These are phyloP conservation scores for Microcebus tavaratra DNA, from an alignment of 2,113 vertebrate genomes.

Conservation along the genomic window DNA sequence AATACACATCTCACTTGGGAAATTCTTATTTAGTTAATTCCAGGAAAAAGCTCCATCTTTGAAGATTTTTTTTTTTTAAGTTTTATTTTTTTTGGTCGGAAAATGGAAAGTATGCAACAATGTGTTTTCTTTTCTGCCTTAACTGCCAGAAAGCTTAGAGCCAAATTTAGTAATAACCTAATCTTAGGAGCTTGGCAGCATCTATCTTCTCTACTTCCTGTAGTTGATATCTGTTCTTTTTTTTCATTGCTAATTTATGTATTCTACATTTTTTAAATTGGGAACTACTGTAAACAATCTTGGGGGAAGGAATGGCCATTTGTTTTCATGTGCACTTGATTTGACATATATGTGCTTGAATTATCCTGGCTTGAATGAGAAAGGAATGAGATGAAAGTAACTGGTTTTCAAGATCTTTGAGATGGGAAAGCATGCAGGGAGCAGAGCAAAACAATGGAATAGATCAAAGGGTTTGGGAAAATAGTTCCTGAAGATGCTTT, in stretches of 20 bases:
- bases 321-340: conserved; percentile 1
- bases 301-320: not conserved
- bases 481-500: not conserved
- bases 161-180: conserved; percentile 36
- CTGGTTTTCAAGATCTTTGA: not conserved
- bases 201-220: conserved; percentile 9
- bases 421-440: not conserved
- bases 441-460: not conserved
- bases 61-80: not conserved
- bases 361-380: not conserved
- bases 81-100: conserved; percentile 48
- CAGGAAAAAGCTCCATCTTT: conserved; percentile 37
- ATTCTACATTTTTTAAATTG: not conserved
- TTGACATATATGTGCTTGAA: not conserved
- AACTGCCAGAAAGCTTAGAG: conserved; percentile 30
- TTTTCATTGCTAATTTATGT: conserved; percentile 29
- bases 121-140: conserved; percentile 62
- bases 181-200: conserved; percentile 11
- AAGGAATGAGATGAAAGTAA: not conserved
- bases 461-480: not conserved
- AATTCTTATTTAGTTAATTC: conserved; percentile 23
- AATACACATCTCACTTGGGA: not conserved
- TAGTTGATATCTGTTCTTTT: conserved; percentile 15
- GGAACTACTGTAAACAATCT: conserved; percentile 13
- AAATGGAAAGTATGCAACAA: conserved; percentile 47